Base-by-base conservation (phyloP, 1,140 invertebrate species). In the Danaus plexippus region DNA sequence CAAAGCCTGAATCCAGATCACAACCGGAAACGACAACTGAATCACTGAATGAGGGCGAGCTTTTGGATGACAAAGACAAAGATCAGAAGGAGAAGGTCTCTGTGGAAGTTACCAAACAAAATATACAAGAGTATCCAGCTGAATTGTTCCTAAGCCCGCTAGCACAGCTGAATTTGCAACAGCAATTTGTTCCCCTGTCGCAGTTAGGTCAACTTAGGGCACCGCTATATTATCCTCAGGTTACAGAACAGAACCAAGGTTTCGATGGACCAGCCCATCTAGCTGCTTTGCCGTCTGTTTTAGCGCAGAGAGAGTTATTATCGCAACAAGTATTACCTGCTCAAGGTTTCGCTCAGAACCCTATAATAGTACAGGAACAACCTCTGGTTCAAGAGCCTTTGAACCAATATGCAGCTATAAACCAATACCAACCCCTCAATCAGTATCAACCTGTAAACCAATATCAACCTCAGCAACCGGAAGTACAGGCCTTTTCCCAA, bases 51-150 rank as follows among this genome's bases (percentile, higher is more conserved):
- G 66, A 82, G 65, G 75, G 69, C 11, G 80, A 86, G 63, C 64
- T 64, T 22, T 57, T 77, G 3, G 75, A 80, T 9, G 71, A 77
- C 18, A 47, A 59, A 71, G 8, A 18, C 57, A 40, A 60, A 50
- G 57, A 59, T 5, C 52, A 64, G 46, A 73, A 69, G 59, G 63
- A 71, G 49, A 78, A 81, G 42, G 71, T 77, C 7, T 69, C 74
- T 1, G 80, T 86, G 9, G 81, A 86, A 74, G 71, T 86, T 7
- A 62, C 83, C 1, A 85, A 74, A 12, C 83, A 85, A 47, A 82
- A 82, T 11, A 54, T 86, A 7, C 78, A 86, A 63, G 78, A 85
- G 54, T 82, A 75, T 42, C 80, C 80, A 12, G 68, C 80, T 11
- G 81, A 86, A 64, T 48, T 85, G 11, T 86, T 77, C 46, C 61